Percentiles rank a stretch among this genome's conserved stretches.
These are phyloP conservation scores for Acanthurus lineatus DNA, from an alignment of 2,797 vertebrate genomes.

Conservation along the genomic window DNA sequence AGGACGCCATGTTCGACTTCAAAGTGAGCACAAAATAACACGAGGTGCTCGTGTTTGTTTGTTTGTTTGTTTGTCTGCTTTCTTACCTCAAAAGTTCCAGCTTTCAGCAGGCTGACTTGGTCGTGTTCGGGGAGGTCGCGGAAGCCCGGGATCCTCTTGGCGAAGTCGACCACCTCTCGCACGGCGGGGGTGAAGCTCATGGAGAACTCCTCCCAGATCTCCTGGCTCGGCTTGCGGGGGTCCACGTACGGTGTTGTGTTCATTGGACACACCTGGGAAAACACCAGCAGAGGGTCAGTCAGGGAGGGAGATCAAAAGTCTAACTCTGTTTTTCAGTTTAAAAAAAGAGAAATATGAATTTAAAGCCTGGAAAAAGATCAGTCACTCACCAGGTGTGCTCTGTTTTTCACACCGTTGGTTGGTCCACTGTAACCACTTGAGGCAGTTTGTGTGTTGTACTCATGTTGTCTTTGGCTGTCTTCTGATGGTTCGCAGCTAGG, in stretches of 20 bases:
- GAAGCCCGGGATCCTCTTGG: slow-evolving; percentile 96
- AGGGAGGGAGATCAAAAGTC: not conserved
- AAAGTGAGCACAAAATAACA: slow-evolving; percentile 31
- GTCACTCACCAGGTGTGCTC: slow-evolving; percentile 74
- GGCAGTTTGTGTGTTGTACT: slow-evolving; percentile 53
- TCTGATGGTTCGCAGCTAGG: slow-evolving; percentile 80
- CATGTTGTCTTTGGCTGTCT: slow-evolving; percentile 78
- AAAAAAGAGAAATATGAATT: not conserved
- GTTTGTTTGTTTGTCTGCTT: not conserved
- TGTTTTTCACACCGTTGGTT: slow-evolving; percentile 52
- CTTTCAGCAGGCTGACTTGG: slow-evolving; percentile 97
- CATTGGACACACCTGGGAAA: slow-evolving; percentile 94
- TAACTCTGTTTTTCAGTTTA: not conserved
- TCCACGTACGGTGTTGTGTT: slow-evolving; percentile 93
- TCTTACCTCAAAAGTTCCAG: slow-evolving; percentile 97
- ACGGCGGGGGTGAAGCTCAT: slow-evolving; percentile 98
- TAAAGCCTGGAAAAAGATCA: rapidly evolving
- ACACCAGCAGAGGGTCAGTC: slow-evolving; percentile 16
- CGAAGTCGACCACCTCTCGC: slow-evolving; percentile 97
- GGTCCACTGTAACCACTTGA: slow-evolving; percentile 74
- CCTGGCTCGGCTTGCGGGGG: slow-evolving; percentile 92
- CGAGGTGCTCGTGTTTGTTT: not conserved
- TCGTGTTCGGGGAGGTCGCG: slow-evolving; percentile 94
- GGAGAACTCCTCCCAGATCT: slow-evolving; percentile 99
- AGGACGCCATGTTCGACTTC: slow-evolving; percentile 4